Conservation (phyloP, 2,888 invertebrate genomes). For the Entomobrya proxima region DNA sequence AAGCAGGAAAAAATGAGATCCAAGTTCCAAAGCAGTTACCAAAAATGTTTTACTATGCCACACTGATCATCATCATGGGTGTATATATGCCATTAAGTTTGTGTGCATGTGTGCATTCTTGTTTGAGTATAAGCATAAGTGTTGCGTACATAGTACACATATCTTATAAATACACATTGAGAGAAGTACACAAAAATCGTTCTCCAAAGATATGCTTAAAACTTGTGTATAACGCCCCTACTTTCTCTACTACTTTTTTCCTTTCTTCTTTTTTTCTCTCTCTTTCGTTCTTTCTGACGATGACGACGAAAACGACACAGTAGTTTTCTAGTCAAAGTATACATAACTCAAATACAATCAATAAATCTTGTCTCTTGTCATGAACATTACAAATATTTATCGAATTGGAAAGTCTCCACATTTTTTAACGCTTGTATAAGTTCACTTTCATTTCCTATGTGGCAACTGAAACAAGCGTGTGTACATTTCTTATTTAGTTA, state of each 20-base stretch:
- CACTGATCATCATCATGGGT: slow-evolving; percentile 17
- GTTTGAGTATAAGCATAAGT: neutral
- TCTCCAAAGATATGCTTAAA: neutral
- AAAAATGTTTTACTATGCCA: slow-evolving; percentile 12
- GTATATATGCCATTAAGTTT: slow-evolving; percentile 10
- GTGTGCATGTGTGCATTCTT: neutral
- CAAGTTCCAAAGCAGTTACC: slow-evolving; percentile 40
- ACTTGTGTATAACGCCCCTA: neutral
- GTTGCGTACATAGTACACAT: neutral
- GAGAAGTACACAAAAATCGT: neutral
- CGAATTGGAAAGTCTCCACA: slow-evolving; percentile 57
- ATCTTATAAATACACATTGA: neutral
- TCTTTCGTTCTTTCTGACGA: slow-evolving; percentile 9
- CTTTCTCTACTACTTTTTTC: neutral
- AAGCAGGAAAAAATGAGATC: slow-evolving; percentile 43
- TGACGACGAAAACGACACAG: slow-evolving; percentile 37
- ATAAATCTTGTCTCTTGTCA: slow-evolving; percentile 64
- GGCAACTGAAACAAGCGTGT: neutral
- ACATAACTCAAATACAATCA: slow-evolving; percentile 62
- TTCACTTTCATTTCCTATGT: neutral
- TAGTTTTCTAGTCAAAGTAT: slow-evolving; percentile 33
- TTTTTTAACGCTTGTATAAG: slow-evolving; percentile 47
- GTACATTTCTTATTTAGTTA: neutral
- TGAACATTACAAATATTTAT: slow-evolving; percentile 65
- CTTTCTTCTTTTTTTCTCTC: neutral